phyloP scores from a whole-genome alignment of 2,797 vertebrate species.

The Lepilemur ruficaudatus region DNA sequence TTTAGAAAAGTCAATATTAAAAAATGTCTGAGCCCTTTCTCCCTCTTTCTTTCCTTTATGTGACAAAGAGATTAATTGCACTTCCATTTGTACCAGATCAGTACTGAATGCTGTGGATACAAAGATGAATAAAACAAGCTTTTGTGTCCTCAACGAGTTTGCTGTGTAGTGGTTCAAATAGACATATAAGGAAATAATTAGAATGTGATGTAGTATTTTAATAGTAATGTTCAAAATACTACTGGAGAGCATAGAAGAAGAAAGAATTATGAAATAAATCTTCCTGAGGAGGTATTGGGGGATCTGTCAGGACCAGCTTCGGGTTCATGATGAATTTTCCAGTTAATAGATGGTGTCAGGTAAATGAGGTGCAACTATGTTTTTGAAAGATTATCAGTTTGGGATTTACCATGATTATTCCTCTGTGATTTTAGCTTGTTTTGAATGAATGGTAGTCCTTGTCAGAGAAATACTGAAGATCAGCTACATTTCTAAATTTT shows the following conservation, averaged over 20 bases:
- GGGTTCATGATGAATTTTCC: background rate
- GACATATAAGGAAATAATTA: background rate
- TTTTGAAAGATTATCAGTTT: background rate
- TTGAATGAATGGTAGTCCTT: background rate
- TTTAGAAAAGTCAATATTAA: background rate
- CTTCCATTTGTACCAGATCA: background rate
- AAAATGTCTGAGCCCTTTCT: background rate
- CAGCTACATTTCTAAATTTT: background rate
- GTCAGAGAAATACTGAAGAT: background rate
- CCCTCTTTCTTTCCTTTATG: background rate
- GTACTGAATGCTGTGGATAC: background rate
- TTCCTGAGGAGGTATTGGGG: background rate
- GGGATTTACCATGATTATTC: background rate
- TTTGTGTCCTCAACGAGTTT: background rate
- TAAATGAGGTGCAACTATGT: background rate
- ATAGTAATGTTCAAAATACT: background rate
- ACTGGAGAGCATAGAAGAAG: background rate
- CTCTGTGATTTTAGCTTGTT: background rate
- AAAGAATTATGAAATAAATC: background rate
- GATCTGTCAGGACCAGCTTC: background rate
- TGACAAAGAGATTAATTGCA: background rate
- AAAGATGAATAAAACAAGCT: background rate
- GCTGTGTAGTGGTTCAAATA: background rate
- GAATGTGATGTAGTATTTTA: background rate
- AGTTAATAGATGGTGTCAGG: background rate